Base-by-base conservation (phyloP, 2,888 invertebrate genomes). In the Colostygia pectinataria region DNA sequence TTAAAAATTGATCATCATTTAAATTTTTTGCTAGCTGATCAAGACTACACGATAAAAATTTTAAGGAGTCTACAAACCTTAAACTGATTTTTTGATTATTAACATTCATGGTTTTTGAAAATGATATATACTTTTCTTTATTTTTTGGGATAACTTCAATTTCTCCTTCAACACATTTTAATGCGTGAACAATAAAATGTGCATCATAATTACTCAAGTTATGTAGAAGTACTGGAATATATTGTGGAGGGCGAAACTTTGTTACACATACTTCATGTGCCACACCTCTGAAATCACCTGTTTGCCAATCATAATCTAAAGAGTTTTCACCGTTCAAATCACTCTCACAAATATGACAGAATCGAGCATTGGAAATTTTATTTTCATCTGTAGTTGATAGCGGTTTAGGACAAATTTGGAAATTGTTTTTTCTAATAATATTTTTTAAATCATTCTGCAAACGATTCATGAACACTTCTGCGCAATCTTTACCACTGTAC, bases 91-190 rank as follows among this genome's bases (percentile, higher is more conserved):
- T 42, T 43, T 47, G 25, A 25, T 55, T 51, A 31, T 47, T 48
- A 14, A 49, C 9, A 25, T 18, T 46, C 0, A 50, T 2, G 5
- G 40, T 6, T 57, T 70, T 73, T 9, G 63, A 50, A 43, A 73
- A 67, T n/a, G 68, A 69, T 13, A 70, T 66, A 46, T 69, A 71
- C 54, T 57, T 61, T 55, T 71, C 70, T 45, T 68, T 65, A 34
- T 59, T 68, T 42, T 63, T 52, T 2, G 68, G 57, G 37, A 72
- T 65, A 47, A 20, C 5, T 6, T 20, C 20, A 20, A 20, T 20
- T 20, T 20, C 20, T 4, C 2, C 5, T 20, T 20, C 20, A 20
- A 20, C 20, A 20, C 4, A 20, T 2, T 20, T 20, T 20, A 20
- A 6, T n/a, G 20, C 5, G 61, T 63, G 57, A 2, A 73, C 59